phyloP scores from a whole-genome alignment of 1,140 invertebrate species.

The Diorhabda sublineata region DNA sequence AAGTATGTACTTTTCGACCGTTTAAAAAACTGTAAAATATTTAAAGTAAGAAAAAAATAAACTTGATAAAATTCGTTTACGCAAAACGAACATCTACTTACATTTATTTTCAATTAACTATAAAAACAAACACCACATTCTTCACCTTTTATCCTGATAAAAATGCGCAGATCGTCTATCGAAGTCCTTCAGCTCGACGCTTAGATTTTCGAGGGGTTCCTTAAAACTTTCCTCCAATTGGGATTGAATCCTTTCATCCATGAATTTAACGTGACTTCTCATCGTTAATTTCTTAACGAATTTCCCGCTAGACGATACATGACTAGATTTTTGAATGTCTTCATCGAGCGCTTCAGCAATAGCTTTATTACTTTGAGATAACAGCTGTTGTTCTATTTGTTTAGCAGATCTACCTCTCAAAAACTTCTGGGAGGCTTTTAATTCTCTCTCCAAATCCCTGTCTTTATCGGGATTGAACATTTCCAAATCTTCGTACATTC shows the following conservation, averaged over 20 bases:
- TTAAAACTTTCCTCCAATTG: slow-evolving; percentile 53
- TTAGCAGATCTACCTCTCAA: slow-evolving; percentile 69
- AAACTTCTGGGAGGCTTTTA: slow-evolving; percentile 51
- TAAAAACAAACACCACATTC: background rate
- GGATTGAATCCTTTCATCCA: slow-evolving; percentile 46
- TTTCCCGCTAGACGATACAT: slow-evolving; percentile 33
- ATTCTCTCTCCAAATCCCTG: slow-evolving; percentile 34
- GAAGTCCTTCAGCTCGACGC: slow-evolving; percentile 58
- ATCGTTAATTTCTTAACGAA: slow-evolving; percentile 19
- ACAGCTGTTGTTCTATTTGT: slow-evolving; percentile 63
- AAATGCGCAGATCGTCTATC: slow-evolving; percentile 57
- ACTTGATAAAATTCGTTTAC: no score
- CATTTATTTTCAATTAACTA: no score
- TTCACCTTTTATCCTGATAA: slow-evolving; percentile 62
- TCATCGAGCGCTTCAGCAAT: slow-evolving; percentile 49
- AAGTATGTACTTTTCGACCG: no score
- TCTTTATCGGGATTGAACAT: slow-evolving; percentile 36
- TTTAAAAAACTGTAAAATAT: no score
- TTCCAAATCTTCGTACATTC: slow-evolving; percentile 38
- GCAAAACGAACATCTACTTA: no score
- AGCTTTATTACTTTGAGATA: slow-evolving; percentile 57
- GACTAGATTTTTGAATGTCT: slow-evolving; percentile 46
- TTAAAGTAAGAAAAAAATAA: no score
- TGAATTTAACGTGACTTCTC: slow-evolving; percentile 44
- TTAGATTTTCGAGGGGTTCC: slow-evolving; percentile 55